Evolutionary conservation across 2,113 vertebrate species (phyloP).

Genomic region (Tachycineta bicolor): DNA sequence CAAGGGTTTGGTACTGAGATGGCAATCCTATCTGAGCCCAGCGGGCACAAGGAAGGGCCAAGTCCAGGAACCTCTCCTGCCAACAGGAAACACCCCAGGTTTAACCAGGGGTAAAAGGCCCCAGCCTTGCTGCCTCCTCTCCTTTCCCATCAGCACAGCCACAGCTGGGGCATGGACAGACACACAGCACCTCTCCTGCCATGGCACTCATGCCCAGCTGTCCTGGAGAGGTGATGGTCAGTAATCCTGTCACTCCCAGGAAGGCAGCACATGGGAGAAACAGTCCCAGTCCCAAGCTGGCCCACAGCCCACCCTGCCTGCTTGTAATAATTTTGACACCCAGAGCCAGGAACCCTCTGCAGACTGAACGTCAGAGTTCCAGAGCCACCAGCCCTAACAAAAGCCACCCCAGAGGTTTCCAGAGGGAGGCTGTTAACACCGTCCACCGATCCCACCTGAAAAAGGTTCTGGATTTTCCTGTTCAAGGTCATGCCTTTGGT

Average conservation of each 20-base stretch:
- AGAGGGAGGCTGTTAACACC: not conserved
- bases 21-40: not conserved
- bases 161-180: fast-evolving
- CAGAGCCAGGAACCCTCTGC: not conserved
- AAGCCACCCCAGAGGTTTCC: not conserved
- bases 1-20: not conserved
- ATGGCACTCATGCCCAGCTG: fast-evolving
- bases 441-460: fast-evolving
- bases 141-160: not conserved
- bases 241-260: not conserved
- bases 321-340: not conserved
- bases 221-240: fast-evolving
- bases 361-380: not conserved
- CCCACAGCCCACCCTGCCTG: not conserved
- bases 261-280: not conserved
- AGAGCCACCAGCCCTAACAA: not conserved
- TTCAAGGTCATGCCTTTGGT: not conserved
- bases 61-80: not conserved
- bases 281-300: not conserved
- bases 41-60: fast-evolving
- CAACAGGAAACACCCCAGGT: not conserved
- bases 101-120: not conserved
- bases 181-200: not conserved
- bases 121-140: not conserved
- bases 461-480: not conserved